Conservation (phyloP, 2,797 vertebrate species). For the Enteromius viviparus region DNA sequence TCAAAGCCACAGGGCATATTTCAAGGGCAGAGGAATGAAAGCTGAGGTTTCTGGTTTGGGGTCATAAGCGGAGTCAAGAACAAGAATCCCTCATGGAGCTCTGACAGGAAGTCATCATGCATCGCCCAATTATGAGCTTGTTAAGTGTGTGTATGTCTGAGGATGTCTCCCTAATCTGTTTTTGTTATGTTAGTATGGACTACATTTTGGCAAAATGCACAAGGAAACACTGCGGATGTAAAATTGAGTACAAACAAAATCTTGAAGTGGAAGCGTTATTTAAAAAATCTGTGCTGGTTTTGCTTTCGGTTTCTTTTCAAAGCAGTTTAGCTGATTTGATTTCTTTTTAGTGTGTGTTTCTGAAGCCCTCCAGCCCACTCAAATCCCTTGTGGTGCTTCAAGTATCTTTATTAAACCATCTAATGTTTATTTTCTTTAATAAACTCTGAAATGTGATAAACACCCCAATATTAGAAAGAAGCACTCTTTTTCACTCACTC, state of each 20-base stretch:
- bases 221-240: neutral
- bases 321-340: neutral
- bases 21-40: conserved; percentile 76
- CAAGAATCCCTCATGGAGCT: conserved; percentile 73
- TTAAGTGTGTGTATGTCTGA: conserved; percentile 32
- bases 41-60: conserved; percentile 78
- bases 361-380: neutral
- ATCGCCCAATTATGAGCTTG: conserved; percentile 65
- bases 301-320: neutral
- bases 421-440: conserved; percentile 23
- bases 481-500: conserved; percentile 2
- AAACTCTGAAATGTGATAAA: conserved; percentile 13
- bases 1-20: conserved; percentile 73
- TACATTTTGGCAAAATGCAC: conserved; percentile 33
- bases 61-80: conserved; percentile 79
- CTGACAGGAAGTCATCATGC: conserved; percentile 75
- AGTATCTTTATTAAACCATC: conserved; percentile 4
- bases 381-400: neutral
- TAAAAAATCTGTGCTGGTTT: neutral
- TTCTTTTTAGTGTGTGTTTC: neutral
- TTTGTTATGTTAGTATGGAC: conserved; percentile 38
- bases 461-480: conserved; percentile 13
- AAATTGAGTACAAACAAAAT: conserved; percentile 19
- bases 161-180: conserved; percentile 40
- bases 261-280: neutral